Conservation (phyloP, 2,797 vertebrate species). For the Coreius guichenoti region DNA sequence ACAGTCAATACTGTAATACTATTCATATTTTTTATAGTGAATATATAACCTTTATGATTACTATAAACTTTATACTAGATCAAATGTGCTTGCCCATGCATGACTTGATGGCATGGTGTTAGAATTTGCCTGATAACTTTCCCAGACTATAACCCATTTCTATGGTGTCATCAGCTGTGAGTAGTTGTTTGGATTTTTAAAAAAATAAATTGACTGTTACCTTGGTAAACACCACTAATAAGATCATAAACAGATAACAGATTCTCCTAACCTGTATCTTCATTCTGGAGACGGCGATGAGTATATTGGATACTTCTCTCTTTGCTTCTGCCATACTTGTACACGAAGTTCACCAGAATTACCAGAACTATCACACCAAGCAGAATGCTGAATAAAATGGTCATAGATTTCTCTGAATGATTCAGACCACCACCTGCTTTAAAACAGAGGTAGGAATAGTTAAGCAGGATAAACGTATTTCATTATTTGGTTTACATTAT, state of each 20-base stretch:
- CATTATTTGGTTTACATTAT: constrained; percentile 13
- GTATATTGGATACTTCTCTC: constrained; percentile 73
- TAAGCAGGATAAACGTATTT: neutral
- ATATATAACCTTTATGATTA: neutral
- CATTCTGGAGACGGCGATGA: constrained; percentile 78
- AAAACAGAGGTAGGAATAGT: constrained; percentile 9
- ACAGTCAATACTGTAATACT: neutral
- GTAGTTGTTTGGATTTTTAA: neutral
- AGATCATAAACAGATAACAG: constrained; percentile 2
- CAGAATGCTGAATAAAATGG: constrained; percentile 74
- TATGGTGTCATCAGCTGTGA: neutral
- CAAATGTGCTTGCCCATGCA: neutral
- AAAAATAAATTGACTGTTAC: too few relatives aligned
- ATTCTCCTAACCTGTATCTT: constrained; percentile 71
- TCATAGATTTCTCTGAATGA: constrained; percentile 74
- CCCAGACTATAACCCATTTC: neutral
- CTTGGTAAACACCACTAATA: neutral
- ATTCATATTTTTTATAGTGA: neutral
- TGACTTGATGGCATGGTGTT: neutral
- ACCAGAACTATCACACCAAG: constrained; percentile 67
- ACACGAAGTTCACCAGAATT: constrained; percentile 64
- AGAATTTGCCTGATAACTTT: neutral
- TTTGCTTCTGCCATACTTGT: constrained; percentile 73
- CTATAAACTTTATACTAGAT: neutral
- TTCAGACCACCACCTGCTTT: constrained; percentile 59